Conservation (phyloP, 2,797 vertebrate genomes). For the Neosalanx taihuensis region DNA sequence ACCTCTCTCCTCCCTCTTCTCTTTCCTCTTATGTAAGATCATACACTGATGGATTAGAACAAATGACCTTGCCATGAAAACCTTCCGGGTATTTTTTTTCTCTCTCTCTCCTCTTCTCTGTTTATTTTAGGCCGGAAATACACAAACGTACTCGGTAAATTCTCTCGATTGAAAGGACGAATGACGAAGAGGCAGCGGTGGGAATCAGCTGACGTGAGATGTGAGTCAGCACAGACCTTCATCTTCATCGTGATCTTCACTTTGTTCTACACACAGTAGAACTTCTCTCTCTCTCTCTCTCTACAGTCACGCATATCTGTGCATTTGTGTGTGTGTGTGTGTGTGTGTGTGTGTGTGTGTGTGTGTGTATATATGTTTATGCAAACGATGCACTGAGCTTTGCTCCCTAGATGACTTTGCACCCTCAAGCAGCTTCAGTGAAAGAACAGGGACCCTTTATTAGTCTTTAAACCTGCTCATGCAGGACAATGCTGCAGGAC, state of each 20-base stretch:
- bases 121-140: neutral
- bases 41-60: neutral
- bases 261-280: too few relatives aligned
- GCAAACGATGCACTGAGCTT: slow-evolving; percentile 13
- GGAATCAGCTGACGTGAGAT: neutral
- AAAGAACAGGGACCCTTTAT: neutral
- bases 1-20: neutral
- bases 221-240: neutral
- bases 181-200: neutral
- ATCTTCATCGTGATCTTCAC: neutral
- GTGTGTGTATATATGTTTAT: neutral
- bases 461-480: slow-evolving; percentile 27
- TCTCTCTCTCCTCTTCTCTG: too few relatives aligned
- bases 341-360: neutral
- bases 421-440: slow-evolving; percentile 23
- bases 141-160: neutral
- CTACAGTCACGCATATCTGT: neutral
- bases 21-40: neutral
- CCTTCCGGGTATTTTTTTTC: neutral
- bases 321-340: neutral
- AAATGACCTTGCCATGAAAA: neutral
- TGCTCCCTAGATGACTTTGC: slow-evolving; percentile 37
- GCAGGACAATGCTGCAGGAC: slow-evolving; percentile 28
- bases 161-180: neutral
- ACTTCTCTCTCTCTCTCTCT: neutral